Evolutionary conservation across 2,888 invertebrate genomes (phyloP).

Genomic region (Clunio marinus): DNA sequence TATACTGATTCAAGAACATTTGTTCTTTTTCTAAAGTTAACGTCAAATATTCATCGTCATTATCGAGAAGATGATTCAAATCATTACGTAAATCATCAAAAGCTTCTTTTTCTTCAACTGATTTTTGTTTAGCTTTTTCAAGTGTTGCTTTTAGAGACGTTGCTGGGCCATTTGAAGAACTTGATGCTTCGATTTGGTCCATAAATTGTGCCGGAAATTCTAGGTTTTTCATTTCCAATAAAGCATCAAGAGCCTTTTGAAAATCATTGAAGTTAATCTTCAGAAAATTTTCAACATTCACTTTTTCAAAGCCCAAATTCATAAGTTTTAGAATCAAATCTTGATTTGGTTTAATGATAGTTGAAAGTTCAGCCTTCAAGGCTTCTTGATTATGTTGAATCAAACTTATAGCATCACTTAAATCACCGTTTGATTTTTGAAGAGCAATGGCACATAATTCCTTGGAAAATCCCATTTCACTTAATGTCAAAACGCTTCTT

Average conservation of each 20-base stretch:
- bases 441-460: constrained; percentile 60
- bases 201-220: constrained; percentile 48
- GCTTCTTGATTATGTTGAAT: constrained; percentile 45
- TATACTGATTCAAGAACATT: constrained; percentile 63
- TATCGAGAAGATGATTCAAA: constrained; percentile 52
- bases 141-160: neutral
- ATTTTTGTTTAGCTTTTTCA: constrained; percentile 43
- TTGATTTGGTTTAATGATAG: constrained; percentile 40
- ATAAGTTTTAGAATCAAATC: constrained; percentile 45
- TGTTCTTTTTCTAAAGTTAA: constrained; percentile 66
- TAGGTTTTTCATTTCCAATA: constrained; percentile 51
- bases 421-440: constrained; percentile 63
- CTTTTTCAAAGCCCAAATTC: constrained; percentile 59
- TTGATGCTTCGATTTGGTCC: neutral
- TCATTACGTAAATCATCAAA: constrained; percentile 44
- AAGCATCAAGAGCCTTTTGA: constrained; percentile 57
- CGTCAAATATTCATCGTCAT: constrained; percentile 72
- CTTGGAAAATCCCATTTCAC: constrained; percentile 66
- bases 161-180: neutral
- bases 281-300: constrained; percentile 56
- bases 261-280: constrained; percentile 55
- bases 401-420: constrained; percentile 61
- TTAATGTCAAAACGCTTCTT: constrained; percentile 52
- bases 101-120: constrained; percentile 9
- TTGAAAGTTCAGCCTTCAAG: constrained; percentile 43